Base-by-base conservation (phyloP, 2,797 vertebrate genomes). In the Liparis tanakae region DNA sequence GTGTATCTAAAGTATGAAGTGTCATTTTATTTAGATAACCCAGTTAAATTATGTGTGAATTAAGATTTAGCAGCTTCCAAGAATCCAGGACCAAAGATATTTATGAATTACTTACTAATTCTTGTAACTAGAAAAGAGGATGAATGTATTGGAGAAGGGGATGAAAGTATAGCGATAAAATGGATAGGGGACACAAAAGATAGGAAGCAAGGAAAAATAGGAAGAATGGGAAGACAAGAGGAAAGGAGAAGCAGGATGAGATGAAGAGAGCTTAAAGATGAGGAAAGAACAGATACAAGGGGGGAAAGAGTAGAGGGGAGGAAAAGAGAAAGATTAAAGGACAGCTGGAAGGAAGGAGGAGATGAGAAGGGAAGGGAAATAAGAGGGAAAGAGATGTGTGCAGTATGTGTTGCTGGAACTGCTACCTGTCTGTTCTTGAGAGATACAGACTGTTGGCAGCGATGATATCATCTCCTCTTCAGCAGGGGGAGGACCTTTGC, bases 381-480 rank as follows among this genome's bases (percentile, higher is more conserved):
- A 12, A 30, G 17, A 36, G 15, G 20, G 20, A 34, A 39, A 30
- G n/a, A 53, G 13, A 18, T 15, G 8, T 48, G 5, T 7, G 5
- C 25, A 9, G 39, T 37, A 43, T 43, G 58, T 1, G 10, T 30
- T 44, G 66, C 74, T 37, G 82, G 62, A 65, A 56, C 46, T 57
- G 70, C 59, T 74, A 94, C 92, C 93, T 91, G 85, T 91, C 84
- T 97, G 96, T 90, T 97, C 96, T 91, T 95, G 93, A 92, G 96
- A 96, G 83, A 98, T 93, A n/a, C 92, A 92, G 91, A 98, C 95
- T 2, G 94, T 96, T 3, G 96, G 96, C 81, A 98, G 94, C 15
- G 96, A 96, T 1, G 94, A 95, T 86, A 97, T 98, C 93, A 95
- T 96, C 79, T 97, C 95, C 57, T 95, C 96, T 80, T 97, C 94